These are phyloP conservation scores for Harpalus rufipes DNA, from an alignment of 2,888 invertebrate species.

Conservation along the genomic window DNA sequence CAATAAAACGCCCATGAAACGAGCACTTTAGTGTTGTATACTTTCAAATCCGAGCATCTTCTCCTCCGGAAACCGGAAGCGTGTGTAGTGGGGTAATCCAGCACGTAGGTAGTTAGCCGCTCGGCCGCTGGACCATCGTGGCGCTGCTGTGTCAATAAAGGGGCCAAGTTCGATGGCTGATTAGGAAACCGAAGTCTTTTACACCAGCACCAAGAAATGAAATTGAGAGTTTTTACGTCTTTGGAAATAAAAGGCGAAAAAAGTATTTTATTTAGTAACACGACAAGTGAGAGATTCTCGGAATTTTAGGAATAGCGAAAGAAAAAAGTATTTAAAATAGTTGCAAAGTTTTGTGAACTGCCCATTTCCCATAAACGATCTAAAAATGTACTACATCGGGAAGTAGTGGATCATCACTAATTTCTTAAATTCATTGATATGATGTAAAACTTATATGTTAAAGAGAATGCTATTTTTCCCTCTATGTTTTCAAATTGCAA, in stretches of 20 bases:
- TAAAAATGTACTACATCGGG: too few species aligned
- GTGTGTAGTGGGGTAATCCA: slow-evolving; percentile 21
- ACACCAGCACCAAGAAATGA: background rate
- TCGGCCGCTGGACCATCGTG: background rate
- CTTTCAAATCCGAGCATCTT: background rate
- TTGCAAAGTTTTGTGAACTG: too few species aligned
- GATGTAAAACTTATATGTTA: too few species aligned
- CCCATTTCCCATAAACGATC: too few species aligned
- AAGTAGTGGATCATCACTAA: too few species aligned
- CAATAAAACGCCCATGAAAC: background rate
- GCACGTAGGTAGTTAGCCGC: slow-evolving; percentile 44
- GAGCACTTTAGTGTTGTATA: background rate
- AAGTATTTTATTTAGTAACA: background rate
- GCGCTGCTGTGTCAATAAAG: slow-evolving; percentile 15
- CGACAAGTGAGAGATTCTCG: background rate
- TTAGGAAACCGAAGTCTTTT: background rate
- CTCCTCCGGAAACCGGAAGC: slow-evolving; percentile 36
- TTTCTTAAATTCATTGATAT: too few species aligned
- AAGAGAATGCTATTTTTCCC: too few species aligned
- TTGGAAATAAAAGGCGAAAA: background rate
- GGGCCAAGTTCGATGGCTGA: background rate
- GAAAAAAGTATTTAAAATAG: background rate
- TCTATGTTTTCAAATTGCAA: too few species aligned
- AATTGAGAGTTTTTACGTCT: background rate
- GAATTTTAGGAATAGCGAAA: too few species aligned